These are phyloP conservation scores for Euthynnus affinis DNA, from an alignment of 2,797 vertebrate species.

Conservation along the genomic window DNA sequence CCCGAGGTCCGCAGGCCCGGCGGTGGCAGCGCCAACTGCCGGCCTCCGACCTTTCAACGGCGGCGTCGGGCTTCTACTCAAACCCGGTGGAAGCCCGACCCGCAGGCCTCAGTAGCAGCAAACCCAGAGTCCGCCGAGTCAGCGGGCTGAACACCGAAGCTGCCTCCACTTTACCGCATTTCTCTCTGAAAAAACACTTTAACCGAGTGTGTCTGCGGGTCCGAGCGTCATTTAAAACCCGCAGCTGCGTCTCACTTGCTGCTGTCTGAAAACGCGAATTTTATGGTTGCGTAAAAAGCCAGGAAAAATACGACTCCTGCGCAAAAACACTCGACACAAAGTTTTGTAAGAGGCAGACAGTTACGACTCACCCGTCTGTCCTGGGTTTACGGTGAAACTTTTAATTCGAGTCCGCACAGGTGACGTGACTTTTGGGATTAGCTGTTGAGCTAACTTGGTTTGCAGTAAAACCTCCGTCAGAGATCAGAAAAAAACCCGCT, in stretches of 20 bases:
- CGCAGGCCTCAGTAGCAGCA: slow-evolving; percentile 84
- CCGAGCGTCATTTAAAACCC: slow-evolving; percentile 19
- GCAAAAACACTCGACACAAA: slow-evolving; percentile 17
- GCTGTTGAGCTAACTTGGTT: slow-evolving; percentile 75
- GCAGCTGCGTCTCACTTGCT: slow-evolving; percentile 41
- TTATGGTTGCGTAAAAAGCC: slow-evolving; percentile 44
- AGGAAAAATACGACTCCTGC: slow-evolving; percentile 18
- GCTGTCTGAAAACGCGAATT: slow-evolving; percentile 10
- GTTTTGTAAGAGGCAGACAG: not conserved
- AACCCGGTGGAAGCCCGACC: slow-evolving; percentile 87
- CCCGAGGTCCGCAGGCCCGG: slow-evolving; percentile 63
- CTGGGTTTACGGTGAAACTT: slow-evolving; percentile 27
- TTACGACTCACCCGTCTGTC: not conserved
- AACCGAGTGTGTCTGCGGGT: slow-evolving; percentile 3
- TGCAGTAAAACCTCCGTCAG: slow-evolving; percentile 62
- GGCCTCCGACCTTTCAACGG: slow-evolving; percentile 57
- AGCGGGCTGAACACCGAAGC: slow-evolving; percentile 55
- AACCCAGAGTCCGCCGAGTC: slow-evolving; percentile 72
- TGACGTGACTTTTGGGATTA: slow-evolving; percentile 77
- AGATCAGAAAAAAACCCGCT: slow-evolving; percentile 57
- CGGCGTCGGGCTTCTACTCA: slow-evolving; percentile 76
- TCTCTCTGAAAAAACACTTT: slow-evolving; percentile 41
- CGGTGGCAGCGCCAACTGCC: slow-evolving; percentile 59
- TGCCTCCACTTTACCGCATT: slow-evolving; percentile 73
- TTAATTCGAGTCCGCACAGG: slow-evolving; percentile 35